Evolutionary conservation across 2,113 vertebrate genomes (phyloP).

Genomic region (Amblyornis subalaris): DNA sequence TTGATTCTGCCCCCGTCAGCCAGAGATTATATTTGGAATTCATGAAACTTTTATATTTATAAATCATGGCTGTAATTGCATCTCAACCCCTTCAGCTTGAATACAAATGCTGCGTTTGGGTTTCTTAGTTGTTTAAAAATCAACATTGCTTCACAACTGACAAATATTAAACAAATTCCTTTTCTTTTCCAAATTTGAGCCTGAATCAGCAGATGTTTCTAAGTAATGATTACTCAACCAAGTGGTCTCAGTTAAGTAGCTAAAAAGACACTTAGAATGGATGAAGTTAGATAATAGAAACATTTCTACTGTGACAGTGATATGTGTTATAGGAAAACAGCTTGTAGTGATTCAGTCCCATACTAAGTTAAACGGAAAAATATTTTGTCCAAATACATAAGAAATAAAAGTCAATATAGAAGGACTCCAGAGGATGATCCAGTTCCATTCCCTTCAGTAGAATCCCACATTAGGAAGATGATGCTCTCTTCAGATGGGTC

Average conservation of each 20-base stretch:
- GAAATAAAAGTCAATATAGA: not conserved
- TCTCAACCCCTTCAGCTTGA: not conserved
- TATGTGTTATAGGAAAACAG: not conserved
- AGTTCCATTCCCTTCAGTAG: not conserved
- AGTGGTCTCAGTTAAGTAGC: not conserved
- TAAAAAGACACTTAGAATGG: not conserved
- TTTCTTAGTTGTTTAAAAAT: not conserved
- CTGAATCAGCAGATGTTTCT: not conserved
- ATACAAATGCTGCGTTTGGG: not conserved
- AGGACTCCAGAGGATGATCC: not conserved
- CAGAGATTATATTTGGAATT: not conserved
- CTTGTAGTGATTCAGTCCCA: not conserved
- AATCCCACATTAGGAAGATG: not conserved
- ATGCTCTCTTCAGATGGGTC: not conserved
- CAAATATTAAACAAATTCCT: not conserved
- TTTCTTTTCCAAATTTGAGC: not conserved
- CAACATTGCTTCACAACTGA: not conserved
- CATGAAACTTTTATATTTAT: not conserved
- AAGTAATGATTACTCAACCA: not conserved
- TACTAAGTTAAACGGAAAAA: not conserved
- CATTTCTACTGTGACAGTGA: not conserved
- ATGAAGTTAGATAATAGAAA: not conserved
- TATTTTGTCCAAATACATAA: not conserved
- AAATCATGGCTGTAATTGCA: not conserved
- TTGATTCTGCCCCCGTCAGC: not conserved